phyloP scores from a whole-genome alignment of 2,113 vertebrate species.

The Rhagologus leucostigma region DNA sequence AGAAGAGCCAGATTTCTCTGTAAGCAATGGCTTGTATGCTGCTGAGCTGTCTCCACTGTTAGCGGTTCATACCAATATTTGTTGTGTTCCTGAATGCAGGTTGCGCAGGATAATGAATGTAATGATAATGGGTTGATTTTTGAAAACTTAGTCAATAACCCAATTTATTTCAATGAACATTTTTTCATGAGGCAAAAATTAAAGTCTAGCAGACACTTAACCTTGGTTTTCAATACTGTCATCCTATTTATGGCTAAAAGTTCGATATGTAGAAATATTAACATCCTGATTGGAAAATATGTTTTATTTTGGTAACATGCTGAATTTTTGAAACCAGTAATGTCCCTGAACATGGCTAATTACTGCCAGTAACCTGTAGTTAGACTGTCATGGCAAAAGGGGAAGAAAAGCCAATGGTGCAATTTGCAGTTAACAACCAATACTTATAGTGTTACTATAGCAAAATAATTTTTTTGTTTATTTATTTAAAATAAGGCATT shows the following conservation, averaged over 20 bases:
- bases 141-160: neutral
- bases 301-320: neutral
- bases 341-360: neutral
- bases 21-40: neutral
- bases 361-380: neutral
- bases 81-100: neutral
- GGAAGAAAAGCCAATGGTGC: neutral
- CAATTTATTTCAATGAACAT: neutral
- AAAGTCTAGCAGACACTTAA: neutral
- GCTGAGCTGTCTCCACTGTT: neutral
- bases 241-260: neutral
- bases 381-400: neutral
- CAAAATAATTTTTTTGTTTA: neutral
- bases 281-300: neutral
- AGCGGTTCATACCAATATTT: neutral
- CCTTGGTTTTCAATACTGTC: neutral
- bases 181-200: neutral
- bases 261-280: neutral
- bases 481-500: neutral
- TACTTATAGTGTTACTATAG: neutral
- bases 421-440: neutral
- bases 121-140: neutral
- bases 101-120: neutral
- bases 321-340: neutral
- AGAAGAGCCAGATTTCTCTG: neutral